phyloP scores from a whole-genome alignment of 2,888 invertebrate genomes.

The Drosophila maculinotata region DNA sequence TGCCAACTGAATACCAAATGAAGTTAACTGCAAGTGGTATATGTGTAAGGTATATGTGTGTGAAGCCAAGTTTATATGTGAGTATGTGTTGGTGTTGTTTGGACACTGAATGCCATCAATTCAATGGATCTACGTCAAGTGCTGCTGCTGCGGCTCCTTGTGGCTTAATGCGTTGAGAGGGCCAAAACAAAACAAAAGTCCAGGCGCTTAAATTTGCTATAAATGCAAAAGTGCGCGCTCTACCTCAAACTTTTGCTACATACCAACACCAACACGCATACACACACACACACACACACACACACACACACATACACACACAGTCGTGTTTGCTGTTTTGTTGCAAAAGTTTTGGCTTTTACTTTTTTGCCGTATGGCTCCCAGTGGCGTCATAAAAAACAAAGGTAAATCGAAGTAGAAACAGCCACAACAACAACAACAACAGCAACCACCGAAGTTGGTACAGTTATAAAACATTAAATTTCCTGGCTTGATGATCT shows the following conservation, averaged over 20 bases:
- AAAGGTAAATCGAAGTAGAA: constrained; percentile 75
- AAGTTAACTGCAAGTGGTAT: constrained; percentile 20
- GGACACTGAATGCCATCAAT: constrained; percentile 49
- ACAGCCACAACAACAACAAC: constrained; percentile 40
- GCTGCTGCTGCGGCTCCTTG: constrained; percentile 25
- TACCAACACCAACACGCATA: constrained; percentile 13
- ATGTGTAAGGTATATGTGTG: not conserved
- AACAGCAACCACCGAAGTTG: constrained; percentile 10
- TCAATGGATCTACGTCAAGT: constrained; percentile 50
- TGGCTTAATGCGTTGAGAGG: constrained; percentile 55
- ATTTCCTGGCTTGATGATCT: constrained; percentile 54
- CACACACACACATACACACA: constrained; percentile 11
- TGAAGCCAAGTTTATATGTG: constrained; percentile 1
- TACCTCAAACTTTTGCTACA: constrained; percentile 57
- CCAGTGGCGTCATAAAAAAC: constrained; percentile 77
- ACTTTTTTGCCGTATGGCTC: constrained; percentile 77
- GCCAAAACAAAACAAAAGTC: constrained; percentile 61
- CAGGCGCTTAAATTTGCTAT: constrained; percentile 64
- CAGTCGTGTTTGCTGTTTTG: constrained; percentile 42
- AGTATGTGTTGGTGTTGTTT: constrained; percentile 12
- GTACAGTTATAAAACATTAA: constrained; percentile 64
- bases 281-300: constrained; percentile 18
- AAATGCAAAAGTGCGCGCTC: constrained; percentile 67
- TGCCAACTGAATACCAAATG: constrained; percentile 64
- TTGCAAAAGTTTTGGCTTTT: constrained; percentile 74